Conservation (phyloP, 2,888 invertebrate species). For the Danaus chrysippus region DNA sequence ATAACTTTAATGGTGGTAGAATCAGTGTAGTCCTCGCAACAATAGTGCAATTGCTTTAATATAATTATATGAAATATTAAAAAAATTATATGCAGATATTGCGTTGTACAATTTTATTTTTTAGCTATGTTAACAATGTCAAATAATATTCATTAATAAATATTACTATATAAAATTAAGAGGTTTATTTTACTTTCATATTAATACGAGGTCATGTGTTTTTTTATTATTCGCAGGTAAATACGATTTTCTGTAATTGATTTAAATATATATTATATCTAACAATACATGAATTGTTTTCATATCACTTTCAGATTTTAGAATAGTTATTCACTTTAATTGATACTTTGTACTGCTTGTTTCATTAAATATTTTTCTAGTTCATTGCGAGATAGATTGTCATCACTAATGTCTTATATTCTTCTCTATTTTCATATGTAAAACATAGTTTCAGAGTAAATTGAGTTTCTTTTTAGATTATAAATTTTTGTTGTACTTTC, state of each 20-base stretch:
- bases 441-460: constrained; percentile 54
- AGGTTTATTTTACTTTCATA: constrained; percentile 66
- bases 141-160: constrained; percentile 74
- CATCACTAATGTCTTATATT: constrained; percentile 50
- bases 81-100: constrained; percentile 73
- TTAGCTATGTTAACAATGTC: constrained; percentile 72
- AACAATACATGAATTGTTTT: constrained; percentile 15
- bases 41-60: constrained; percentile 76
- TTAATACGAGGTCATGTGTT: constrained; percentile 42
- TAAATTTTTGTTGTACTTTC: constrained; percentile 72
- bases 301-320: constrained; percentile 11
- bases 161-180: constrained; percentile 70
- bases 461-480: constrained; percentile 60
- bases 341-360: constrained; percentile 34
- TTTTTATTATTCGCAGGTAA: constrained; percentile 38
- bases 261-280: constrained; percentile 1
- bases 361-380: constrained; percentile 47
- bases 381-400: constrained; percentile 46
- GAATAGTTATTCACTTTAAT: constrained; percentile 21
- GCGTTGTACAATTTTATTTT: constrained; percentile 78
- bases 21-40: constrained; percentile 76
- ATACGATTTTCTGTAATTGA: constrained; percentile 32
- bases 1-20: constrained; percentile 62
- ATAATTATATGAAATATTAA: constrained; percentile 54
- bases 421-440: constrained; percentile 66